Base-by-base conservation (phyloP, 2,888 invertebrate species). In the Cyaniris semiargus region DNA sequence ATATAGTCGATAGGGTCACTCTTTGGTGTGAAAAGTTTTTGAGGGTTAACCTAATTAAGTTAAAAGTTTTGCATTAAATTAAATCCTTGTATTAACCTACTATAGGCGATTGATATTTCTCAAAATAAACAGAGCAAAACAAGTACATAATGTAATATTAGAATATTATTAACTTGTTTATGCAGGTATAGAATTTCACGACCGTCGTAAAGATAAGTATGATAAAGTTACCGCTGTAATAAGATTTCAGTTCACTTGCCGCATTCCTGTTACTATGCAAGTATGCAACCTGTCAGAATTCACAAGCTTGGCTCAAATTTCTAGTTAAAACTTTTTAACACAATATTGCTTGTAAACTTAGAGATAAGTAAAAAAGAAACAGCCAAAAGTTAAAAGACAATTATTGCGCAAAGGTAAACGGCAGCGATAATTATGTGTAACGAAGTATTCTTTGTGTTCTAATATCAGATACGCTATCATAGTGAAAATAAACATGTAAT, bases 381-480 rank as follows among this genome's bases (percentile, higher is more conserved):
- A 44, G 44, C 44, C 44, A 44, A 44, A 44, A 44, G 44, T 44
- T 44, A 44, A 38, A 38, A 44, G 13, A 44, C 10, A 66, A 66
- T 27, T 15, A 66, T 27, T 15, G 6, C 6, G 66, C 6, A 66
- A 66, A 27, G 5, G 1, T 6, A 66, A 66, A 66, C 27, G 15
- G 27, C 66, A 66, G 27, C 66, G 27, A 27, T 66, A 66, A 53
- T 66, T 27, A 66, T 66, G 66, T 27, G 66, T 66, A 66, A 31
- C 66, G 27, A 23, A 13, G 21, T 60, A 66, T 31, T 27, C 23
- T 66, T 27, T 66, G 18, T 31, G 66, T 66, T 66, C 15, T 66
- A 66, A 66, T 60, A 60, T 60, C 66, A 66, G 66, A 66, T 66
- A 66, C 27, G 66, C 66, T 66, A 66, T 66, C 66, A 66, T 66